phyloP scores from a whole-genome alignment of 2,888 invertebrate genomes.

The Brachyptera risi region DNA sequence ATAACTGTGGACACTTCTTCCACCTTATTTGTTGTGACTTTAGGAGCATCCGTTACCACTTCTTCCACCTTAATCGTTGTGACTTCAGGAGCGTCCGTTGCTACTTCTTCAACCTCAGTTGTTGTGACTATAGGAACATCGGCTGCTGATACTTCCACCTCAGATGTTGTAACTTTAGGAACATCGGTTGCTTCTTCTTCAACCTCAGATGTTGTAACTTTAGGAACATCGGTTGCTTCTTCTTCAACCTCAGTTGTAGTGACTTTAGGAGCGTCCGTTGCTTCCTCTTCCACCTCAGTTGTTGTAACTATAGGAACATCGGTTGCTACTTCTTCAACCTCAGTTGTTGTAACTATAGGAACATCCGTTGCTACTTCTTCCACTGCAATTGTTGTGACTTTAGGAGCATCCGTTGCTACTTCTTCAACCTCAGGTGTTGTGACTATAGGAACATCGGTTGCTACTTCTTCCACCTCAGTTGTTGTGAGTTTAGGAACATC shows the following conservation, averaged over 20 bases:
- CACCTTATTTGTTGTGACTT: too few relatives aligned
- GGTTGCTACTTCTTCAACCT: too few relatives aligned
- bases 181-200: too few relatives aligned
- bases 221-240: background rate
- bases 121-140: constrained; percentile 3
- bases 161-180: too few relatives aligned
- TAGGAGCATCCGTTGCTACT: too few relatives aligned
- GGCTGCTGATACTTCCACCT: background rate
- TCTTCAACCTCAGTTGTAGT: too few relatives aligned
- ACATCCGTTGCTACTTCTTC: background rate
- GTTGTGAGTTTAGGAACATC: background rate
- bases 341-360: constrained; percentile 15
- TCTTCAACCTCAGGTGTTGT: too few relatives aligned
- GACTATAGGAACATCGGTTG: background rate
- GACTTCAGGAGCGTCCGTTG: background rate
- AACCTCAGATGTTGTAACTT: too few relatives aligned
- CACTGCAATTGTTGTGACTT: too few relatives aligned
- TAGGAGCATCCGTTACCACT: background rate
- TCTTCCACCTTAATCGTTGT: background rate
- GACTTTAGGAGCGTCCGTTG: background rate
- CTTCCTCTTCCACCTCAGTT: background rate
- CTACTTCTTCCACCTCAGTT: background rate
- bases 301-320: background rate
- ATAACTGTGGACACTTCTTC: too few relatives aligned
- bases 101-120: too few relatives aligned